phyloP scores from a whole-genome alignment of 2,888 invertebrate genomes.

The Osmoderma eremita region DNA sequence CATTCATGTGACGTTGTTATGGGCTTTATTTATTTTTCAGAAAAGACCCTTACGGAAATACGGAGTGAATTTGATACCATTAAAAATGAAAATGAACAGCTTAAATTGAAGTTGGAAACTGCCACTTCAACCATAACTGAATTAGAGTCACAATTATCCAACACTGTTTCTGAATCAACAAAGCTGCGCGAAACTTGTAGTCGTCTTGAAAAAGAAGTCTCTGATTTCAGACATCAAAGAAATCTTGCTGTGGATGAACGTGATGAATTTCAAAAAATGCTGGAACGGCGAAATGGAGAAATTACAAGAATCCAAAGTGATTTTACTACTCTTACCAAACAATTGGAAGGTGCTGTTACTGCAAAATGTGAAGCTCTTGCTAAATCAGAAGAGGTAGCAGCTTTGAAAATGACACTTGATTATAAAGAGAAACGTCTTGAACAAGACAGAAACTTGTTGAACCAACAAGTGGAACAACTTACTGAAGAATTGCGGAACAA shows the following conservation, averaged over 20 bases:
- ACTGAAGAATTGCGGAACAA: slow-evolving; percentile 82
- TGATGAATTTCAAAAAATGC: slow-evolving; percentile 76
- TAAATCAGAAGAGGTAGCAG: slow-evolving; percentile 82
- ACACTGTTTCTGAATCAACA: slow-evolving; percentile 71
- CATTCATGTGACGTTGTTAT: too few relatives aligned
- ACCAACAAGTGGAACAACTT: slow-evolving; percentile 81
- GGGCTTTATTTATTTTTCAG: slow-evolving; percentile 57
- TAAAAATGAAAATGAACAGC: slow-evolving; percentile 72
- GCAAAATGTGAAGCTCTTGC: slow-evolving; percentile 87
- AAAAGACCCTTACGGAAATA: slow-evolving; percentile 67
- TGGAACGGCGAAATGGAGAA: slow-evolving; percentile 78
- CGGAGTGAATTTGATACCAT: slow-evolving; percentile 69
- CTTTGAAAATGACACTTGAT: slow-evolving; percentile 80
- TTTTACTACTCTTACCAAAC: slow-evolving; percentile 74
- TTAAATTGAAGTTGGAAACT: slow-evolving; percentile 70
- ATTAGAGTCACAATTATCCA: slow-evolving; percentile 72
- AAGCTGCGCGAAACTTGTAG: slow-evolving; percentile 73
- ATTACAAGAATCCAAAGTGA: slow-evolving; percentile 78
- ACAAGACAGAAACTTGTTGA: slow-evolving; percentile 80
- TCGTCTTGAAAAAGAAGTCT: slow-evolving; percentile 73
- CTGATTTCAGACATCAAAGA: slow-evolving; percentile 74
- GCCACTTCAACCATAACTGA: slow-evolving; percentile 72
- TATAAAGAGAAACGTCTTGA: slow-evolving; percentile 86
- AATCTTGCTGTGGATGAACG: slow-evolving; percentile 79
- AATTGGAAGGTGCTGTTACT: slow-evolving; percentile 78